A percentile compares a stretch with the other conserved stretches of the same genome.
Evolutionary conservation across 2,113 vertebrate genomes (phyloP).

Genomic region (Acanthisitta chloris): DNA sequence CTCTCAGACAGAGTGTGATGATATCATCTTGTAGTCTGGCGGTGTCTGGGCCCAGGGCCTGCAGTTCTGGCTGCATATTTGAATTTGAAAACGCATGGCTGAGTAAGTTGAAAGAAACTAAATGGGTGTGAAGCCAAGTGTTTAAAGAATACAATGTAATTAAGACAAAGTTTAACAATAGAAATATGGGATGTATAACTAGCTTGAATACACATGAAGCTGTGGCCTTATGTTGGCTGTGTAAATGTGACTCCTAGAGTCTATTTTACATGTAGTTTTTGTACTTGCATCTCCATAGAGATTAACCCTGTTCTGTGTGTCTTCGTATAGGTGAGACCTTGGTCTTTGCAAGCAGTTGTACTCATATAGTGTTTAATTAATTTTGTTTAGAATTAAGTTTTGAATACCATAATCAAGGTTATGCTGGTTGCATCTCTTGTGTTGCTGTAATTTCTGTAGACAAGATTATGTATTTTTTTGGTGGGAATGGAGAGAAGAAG

Average conservation of each 20-base stretch:
- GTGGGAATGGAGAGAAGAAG: not conserved
- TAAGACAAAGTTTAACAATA: constrained; percentile 34
- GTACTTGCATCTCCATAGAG: not conserved
- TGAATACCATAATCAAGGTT: not conserved
- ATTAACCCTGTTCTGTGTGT: not conserved
- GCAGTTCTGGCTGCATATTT: not conserved
- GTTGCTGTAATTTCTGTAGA: not conserved
- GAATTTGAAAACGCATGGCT: constrained; percentile 6
- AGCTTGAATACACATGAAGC: not conserved
- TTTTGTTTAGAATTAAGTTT: not conserved
- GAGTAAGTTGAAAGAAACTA: constrained; percentile 34
- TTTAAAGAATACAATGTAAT: constrained; percentile 50
- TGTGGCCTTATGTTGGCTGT: not conserved
- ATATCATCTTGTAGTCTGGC: not conserved
- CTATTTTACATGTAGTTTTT: not conserved
- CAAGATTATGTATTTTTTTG: not conserved
- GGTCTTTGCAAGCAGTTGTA: not conserved
- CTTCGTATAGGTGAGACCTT: not conserved
- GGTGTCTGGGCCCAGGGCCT: constrained; percentile 12
- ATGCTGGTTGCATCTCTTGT: not conserved
- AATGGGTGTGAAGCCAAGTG: constrained; percentile 24
- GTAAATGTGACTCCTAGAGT: not conserved
- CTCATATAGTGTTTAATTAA: not conserved
- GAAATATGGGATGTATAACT: constrained; percentile 4
- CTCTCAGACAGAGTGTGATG: not conserved